These are phyloP conservation scores for Hystrix cristata DNA, from an alignment of 2,113 vertebrate genomes.

Conservation along the genomic window DNA sequence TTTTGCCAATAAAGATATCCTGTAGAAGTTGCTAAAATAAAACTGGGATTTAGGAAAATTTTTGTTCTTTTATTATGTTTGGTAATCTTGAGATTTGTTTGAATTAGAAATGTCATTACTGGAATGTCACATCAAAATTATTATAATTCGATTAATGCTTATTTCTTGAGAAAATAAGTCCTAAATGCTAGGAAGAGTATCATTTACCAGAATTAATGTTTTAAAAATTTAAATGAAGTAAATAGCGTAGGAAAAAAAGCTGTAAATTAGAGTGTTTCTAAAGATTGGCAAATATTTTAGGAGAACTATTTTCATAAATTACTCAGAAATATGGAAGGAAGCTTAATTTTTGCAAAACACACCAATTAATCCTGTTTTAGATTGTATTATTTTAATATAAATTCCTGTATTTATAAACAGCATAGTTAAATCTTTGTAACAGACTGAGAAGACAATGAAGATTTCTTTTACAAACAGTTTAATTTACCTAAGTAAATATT, in stretches of 20 bases:
- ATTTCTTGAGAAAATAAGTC: neutral
- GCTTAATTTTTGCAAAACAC: neutral
- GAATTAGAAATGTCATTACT: neutral
- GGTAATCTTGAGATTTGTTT: neutral
- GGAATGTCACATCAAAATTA: neutral
- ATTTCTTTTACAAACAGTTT: neutral
- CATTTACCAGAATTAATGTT: neutral
- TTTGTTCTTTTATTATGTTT: neutral
- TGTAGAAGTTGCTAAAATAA: neutral
- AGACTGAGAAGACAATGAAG: neutral
- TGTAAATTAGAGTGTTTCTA: neutral
- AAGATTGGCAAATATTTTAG: neutral
- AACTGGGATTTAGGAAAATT: neutral
- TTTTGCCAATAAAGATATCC: neutral
- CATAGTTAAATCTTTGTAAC: neutral
- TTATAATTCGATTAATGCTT: neutral
- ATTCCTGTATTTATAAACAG: neutral
- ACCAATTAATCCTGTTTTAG: neutral
- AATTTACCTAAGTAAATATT: neutral
- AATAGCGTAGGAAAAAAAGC: neutral
- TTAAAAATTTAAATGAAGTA: constrained; percentile 4
- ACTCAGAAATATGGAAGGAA: neutral
- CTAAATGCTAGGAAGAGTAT: neutral
- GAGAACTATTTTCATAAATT: neutral
- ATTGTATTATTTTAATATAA: neutral